phyloP scores from a whole-genome alignment of 2,797 vertebrate species.

The Rhynchonycteris naso region DNA sequence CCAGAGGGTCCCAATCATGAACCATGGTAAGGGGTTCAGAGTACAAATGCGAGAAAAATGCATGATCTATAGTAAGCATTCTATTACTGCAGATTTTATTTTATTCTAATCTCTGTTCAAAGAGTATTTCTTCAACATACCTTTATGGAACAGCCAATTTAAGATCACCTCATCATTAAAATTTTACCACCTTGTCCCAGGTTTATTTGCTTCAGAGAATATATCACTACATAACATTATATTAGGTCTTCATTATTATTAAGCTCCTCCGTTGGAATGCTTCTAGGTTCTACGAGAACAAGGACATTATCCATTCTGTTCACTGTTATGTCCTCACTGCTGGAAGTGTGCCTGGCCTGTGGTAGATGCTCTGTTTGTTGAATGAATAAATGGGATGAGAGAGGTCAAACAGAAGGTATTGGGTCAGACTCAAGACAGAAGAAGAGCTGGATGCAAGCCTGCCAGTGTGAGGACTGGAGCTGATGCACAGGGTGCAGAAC shows the following conservation, averaged over 20 bases:
- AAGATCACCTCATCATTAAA: neutral
- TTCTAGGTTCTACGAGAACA: neutral
- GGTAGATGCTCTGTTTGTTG: neutral
- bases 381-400: neutral
- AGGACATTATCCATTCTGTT: neutral
- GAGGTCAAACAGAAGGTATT: neutral
- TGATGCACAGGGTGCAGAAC: neutral
- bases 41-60: neutral
- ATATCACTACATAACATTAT: neutral
- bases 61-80: neutral
- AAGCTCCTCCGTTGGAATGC: neutral
- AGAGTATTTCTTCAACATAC: neutral
- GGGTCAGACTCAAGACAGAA: neutral
- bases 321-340: neutral
- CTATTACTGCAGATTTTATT: neutral
- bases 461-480: neutral
- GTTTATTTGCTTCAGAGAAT: neutral
- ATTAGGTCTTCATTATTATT: neutral
- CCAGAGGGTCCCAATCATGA: neutral
- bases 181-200: neutral
- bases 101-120: neutral
- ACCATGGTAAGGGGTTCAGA: neutral
- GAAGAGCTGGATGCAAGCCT: neutral
- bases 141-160: neutral
- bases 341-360: neutral